phyloP scores from a whole-genome alignment of 1,140 invertebrate genomes.

The Sesamia nonagrioides region DNA sequence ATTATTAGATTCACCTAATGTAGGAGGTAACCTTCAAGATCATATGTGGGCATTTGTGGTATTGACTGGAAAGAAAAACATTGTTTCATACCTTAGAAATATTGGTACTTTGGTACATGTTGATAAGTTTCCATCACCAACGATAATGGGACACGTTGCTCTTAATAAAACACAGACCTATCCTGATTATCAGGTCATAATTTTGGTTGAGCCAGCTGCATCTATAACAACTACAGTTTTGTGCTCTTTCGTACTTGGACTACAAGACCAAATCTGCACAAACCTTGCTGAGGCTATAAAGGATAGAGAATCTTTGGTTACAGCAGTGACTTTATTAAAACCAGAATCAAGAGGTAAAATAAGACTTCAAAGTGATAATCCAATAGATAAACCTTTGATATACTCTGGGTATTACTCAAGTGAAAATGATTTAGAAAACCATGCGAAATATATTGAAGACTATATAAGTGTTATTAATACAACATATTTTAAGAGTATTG shows the following conservation, averaged over 20 bases:
- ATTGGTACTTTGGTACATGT: slow-evolving; percentile 89
- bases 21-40: slow-evolving; percentile 92
- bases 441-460: slow-evolving; percentile 93
- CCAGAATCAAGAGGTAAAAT: slow-evolving; percentile 93
- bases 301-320: slow-evolving; percentile 91
- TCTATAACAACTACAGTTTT: slow-evolving; percentile 90
- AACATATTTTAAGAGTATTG: slow-evolving; percentile 86
- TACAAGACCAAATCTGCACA: slow-evolving; percentile 87
- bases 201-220: slow-evolving; percentile 57
- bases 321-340: slow-evolving; percentile 93
- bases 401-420: slow-evolving; percentile 95
- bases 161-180: slow-evolving; percentile 73
- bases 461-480: slow-evolving; percentile 87
- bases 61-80: slow-evolving; percentile 84
- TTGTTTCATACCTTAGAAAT: slow-evolving; percentile 89
- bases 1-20: slow-evolving; percentile 88
- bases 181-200: slow-evolving; percentile 70
- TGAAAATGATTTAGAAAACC: slow-evolving; percentile 91
- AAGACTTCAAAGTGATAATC: slow-evolving; percentile 92
- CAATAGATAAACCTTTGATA: slow-evolving; percentile 94
- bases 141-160: slow-evolving; percentile 92
- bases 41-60: slow-evolving; percentile 90
- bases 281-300: slow-evolving; percentile 87
- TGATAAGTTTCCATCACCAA: slow-evolving; percentile 92
- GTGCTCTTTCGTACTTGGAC: slow-evolving; percentile 90